A percentile compares a stretch with the other conserved stretches of the same genome.
Conservation (phyloP, 1,140 invertebrate species). For the Caerostris extrusa region DNA sequence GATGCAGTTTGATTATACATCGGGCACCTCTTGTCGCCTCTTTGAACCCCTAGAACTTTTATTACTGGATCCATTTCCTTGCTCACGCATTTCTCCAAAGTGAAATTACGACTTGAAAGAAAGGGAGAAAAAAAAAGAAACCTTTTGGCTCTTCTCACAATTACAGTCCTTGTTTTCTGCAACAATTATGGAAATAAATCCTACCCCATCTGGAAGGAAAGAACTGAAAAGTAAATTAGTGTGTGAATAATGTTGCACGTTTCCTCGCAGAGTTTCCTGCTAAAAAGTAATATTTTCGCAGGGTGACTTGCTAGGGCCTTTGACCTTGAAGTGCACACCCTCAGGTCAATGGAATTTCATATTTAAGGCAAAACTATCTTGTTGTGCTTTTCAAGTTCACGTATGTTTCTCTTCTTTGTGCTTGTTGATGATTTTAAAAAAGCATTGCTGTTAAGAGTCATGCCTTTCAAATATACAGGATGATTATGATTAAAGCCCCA, state of each 20-base stretch:
- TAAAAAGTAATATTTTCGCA: not conserved
- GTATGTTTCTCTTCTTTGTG: too few relatives aligned
- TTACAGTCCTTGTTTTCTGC: not conserved
- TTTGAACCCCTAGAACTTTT: not conserved
- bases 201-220: not conserved
- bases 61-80: not conserved
- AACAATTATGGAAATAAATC: not conserved
- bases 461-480: too few relatives aligned
- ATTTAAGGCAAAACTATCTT: too few relatives aligned
- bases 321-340: not conserved
- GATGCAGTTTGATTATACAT: not conserved
- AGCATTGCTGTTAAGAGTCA: too few relatives aligned
- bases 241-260: not conserved
- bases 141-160: not conserved
- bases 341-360: too few relatives aligned
- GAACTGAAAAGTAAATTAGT: not conserved
- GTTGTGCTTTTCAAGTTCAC: too few relatives aligned
- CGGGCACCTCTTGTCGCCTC: not conserved
- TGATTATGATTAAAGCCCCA: too few relatives aligned
- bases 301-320: not conserved
- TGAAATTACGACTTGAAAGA: not conserved
- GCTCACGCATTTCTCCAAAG: not conserved
- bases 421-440: too few relatives aligned
- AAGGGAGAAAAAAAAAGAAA: not conserved
- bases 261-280: not conserved